Conservation (phyloP, 2,113 vertebrate genomes). For the Alligator sinensis region DNA sequence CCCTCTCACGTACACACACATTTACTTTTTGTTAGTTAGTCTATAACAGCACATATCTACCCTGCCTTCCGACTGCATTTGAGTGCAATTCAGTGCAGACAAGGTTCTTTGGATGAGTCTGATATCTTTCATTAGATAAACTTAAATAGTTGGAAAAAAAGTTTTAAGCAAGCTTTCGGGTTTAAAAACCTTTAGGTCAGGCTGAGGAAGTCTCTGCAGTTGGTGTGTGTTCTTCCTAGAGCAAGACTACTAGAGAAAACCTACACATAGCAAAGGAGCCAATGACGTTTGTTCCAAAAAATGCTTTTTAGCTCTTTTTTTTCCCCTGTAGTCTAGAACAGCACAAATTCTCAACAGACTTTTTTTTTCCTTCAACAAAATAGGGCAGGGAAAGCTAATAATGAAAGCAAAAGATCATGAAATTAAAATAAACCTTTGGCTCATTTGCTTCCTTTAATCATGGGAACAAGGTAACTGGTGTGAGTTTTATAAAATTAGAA, state of each 20-base stretch:
- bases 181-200: no score
- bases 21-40: no score
- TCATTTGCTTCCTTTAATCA: not conserved
- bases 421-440: not conserved
- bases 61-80: no score
- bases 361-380: conserved; percentile 6
- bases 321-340: conserved; percentile 41
- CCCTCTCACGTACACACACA: no score
- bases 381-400: not conserved
- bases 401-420: conserved; percentile 30
- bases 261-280: not conserved
- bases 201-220: no score
- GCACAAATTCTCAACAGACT: conserved; percentile 24
- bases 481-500: not conserved
- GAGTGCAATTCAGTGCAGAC: no score
- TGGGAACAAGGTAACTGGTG: not conserved
- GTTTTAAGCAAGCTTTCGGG: no score
- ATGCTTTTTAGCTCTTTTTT: conserved; percentile 7
- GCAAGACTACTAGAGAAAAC: not conserved
- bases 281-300: not conserved
- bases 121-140: no score
- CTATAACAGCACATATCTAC: no score
- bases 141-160: no score
- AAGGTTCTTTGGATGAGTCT: no score
- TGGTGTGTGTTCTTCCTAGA: no score